Base-by-base conservation (phyloP, 2,888 invertebrate species). In the Cosmorhoe ocellata region DNA sequence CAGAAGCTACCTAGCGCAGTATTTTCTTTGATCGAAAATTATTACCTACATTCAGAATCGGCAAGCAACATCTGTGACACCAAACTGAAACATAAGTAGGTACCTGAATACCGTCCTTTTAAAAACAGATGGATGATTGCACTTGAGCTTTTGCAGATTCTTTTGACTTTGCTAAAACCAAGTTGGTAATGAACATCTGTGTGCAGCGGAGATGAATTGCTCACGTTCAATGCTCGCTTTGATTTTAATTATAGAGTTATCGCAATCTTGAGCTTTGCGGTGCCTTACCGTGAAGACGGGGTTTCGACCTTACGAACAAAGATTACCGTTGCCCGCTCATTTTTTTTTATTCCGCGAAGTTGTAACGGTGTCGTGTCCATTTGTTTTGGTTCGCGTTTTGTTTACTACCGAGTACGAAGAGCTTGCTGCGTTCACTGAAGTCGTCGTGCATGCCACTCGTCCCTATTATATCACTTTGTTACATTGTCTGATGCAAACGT, bases 321-420 rank as follows among this genome's bases (percentile, higher is more conserved):
- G 80, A 84, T 82, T 85, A 87, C 88, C 85, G 89, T 87, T 90
- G 80, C 67, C 68, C 74, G 63, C 76, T 72, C 76, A 76, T 73
- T 75, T 78, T 82, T 81, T 84, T 85, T 81, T 76, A 82, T 88
- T 89, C 89, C 69, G 79, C 86, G 87, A 87, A 89, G 77, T 80
- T 74, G 62, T 89, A 89, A 89, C 89, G 89, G 89, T 88, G 79
- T 79, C 76, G 77, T 72, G 75, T 78, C 72, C 84, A 81, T 85
- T 87, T 88, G 87, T 87, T 87, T 85, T 85, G 84, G 81, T 84
- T 79, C 75, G 75, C 66, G 40, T 44, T 53, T 53, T 32, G 53
- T 53, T 53, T 53, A 53, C 18, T 48, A 40, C 52, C 36, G 52
- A 26, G 14, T 43, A 31, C 39, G 30, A 22, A 34, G 12, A 43